Conservation (phyloP, 2,113 vertebrate species). For the Solea senegalensis region DNA sequence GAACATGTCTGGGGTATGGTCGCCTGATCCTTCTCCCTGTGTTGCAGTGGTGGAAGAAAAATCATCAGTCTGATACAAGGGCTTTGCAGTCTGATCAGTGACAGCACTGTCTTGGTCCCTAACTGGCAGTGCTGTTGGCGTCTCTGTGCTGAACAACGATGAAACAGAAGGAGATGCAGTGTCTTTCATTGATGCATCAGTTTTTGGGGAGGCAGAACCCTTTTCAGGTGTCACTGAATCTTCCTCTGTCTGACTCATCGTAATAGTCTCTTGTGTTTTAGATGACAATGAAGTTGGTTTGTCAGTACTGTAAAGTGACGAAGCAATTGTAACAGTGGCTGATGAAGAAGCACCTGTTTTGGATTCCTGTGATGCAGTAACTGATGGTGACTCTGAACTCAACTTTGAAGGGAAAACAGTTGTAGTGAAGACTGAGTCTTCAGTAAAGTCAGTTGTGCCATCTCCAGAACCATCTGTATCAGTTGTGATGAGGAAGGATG, state of each 20-base stretch:
- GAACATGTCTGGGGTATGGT: not conserved
- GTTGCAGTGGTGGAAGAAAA: not conserved
- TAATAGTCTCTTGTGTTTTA: too few species aligned
- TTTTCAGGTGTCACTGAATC: not conserved
- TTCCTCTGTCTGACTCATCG: too few species aligned
- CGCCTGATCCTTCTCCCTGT: not conserved
- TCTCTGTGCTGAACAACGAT: conserved; percentile 28
- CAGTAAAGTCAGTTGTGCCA: not conserved
- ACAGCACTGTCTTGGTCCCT: not conserved
- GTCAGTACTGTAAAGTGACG: conserved; percentile 12
- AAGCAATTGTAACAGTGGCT: not conserved
- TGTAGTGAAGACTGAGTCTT: not conserved
- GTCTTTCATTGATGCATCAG: not conserved
- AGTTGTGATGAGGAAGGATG: not conserved
- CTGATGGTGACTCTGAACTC: conserved; percentile 7
- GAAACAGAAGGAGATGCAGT: not conserved
- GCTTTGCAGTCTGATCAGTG: not conserved
- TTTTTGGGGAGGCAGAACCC: not conserved
- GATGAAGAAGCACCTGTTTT: not conserved
- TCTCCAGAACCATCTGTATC: too few species aligned
- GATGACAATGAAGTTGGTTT: not conserved
- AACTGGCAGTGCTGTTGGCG: not conserved
- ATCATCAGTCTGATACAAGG: not conserved
- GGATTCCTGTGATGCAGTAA: not conserved
- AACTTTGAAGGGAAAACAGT: not conserved